These are phyloP conservation scores for Ferdinandea cuprea DNA, from an alignment of 2,888 invertebrate genomes.

Conservation along the genomic window DNA sequence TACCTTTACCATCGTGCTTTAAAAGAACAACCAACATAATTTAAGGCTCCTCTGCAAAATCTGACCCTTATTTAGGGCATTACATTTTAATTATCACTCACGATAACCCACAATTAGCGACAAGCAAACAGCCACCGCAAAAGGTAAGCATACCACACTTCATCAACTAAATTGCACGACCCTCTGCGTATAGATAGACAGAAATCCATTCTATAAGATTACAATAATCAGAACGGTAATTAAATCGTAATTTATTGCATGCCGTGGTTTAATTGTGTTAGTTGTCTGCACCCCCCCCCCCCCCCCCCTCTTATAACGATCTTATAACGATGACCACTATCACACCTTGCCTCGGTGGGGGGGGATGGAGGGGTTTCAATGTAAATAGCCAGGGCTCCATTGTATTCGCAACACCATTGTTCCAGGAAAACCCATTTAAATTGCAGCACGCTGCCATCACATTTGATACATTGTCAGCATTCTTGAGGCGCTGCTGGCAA, in stretches of 20 bases:
- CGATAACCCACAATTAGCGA: conserved; percentile 32
- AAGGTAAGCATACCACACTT: conserved; percentile 5
- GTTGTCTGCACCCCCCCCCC: neutral
- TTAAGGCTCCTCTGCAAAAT: neutral
- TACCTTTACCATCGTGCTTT: too few relatives aligned
- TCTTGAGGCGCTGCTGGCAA: neutral
- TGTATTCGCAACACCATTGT: conserved; percentile 15
- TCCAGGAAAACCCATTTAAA: conserved; percentile 17
- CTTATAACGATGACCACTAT: neutral
- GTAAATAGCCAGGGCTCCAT: conserved; percentile 26
- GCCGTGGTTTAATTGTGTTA: conserved; percentile 35
- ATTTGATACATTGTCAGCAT: conserved; percentile 26
- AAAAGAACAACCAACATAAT: too few relatives aligned
- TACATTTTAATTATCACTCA: conserved; percentile 18
- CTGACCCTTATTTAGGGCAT: conserved; percentile 5
- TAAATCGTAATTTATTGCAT: conserved; percentile 54
- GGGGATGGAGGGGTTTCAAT: neutral
- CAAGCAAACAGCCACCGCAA: neutral
- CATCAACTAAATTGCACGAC: conserved; percentile 19
- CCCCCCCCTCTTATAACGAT: too few relatives aligned
- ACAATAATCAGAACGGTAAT: conserved; percentile 47
- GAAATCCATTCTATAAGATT: conserved; percentile 35
- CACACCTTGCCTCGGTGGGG: too few relatives aligned
- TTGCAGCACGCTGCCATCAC: conserved; percentile 9
- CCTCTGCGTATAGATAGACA: conserved; percentile 2